Evolutionary conservation across 2,888 invertebrate species (phyloP).

Genomic region (Gortyna flavago): DNA sequence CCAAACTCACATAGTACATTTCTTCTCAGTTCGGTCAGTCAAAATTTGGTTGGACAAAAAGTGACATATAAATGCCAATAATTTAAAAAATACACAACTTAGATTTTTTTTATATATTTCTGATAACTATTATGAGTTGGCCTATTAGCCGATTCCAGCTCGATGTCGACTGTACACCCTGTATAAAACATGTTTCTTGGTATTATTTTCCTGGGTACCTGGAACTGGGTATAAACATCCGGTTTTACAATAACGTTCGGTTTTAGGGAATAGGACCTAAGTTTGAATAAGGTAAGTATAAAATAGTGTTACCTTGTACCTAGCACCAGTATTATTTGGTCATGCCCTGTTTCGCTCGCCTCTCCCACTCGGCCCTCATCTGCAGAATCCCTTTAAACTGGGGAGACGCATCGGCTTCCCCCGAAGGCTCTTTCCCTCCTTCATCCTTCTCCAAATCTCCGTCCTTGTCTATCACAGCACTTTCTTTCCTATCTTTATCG

Average conservation of each 20-base stretch:
- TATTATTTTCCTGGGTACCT: not conserved
- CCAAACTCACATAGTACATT: no score
- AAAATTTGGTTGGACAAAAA: no score
- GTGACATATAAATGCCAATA: no score
- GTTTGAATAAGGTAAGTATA: not conserved
- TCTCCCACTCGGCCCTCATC: constrained; percentile 94
- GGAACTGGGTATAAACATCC: not conserved
- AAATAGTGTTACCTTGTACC: constrained; percentile 73
- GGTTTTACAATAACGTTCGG: not conserved
- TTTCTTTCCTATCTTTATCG: constrained; percentile 82
- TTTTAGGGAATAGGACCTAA: not conserved
- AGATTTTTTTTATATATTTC: no score
- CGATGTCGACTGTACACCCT: no score
- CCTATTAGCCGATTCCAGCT: no score
- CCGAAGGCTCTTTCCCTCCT: constrained; percentile 75
- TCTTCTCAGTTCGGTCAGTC: no score
- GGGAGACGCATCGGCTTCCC: constrained; percentile 85
- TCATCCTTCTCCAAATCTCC: constrained; percentile 80
- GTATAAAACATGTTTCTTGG: no score
- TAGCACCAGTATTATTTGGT: constrained; percentile 90
- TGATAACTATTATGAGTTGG: no score
- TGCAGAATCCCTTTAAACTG: constrained; percentile 93
- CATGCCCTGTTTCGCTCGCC: constrained; percentile 93
- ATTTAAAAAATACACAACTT: no score
- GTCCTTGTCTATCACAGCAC: constrained; percentile 86